These are phyloP conservation scores for Oncorhynchus clarkii DNA, from an alignment of 2,113 vertebrate species.

Conservation along the genomic window DNA sequence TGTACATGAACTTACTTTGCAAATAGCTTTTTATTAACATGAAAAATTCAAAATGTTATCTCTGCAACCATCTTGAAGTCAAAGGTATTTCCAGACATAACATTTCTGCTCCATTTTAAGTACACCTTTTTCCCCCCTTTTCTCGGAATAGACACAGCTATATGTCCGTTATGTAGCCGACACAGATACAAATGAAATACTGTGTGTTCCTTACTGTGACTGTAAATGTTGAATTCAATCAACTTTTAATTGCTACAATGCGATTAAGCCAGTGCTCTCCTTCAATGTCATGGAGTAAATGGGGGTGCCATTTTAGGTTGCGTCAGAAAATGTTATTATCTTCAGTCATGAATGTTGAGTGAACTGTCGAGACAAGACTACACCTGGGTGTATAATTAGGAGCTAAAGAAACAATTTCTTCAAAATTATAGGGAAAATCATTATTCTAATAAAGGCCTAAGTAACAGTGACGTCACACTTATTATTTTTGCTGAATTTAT, in stretches of 20 bases:
- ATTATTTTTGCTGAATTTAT: constrained; percentile 24
- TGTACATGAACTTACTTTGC: constrained; percentile 17
- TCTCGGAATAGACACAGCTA: constrained; percentile 19
- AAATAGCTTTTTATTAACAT: constrained; percentile 18
- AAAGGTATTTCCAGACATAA: constrained; percentile 18
- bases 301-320: constrained; percentile 36
- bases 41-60: constrained; percentile 39
- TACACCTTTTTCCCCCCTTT: constrained; percentile 23
- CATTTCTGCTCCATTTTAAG: constrained; percentile 48
- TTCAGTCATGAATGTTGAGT: constrained; percentile 48
- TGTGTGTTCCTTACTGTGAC: constrained; percentile 2
- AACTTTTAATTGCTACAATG: constrained; percentile 59
- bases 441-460: constrained; percentile 45
- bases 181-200: constrained; percentile 36
- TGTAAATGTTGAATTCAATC: constrained; percentile 47
- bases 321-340: constrained; percentile 50
- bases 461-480: constrained; percentile 24
- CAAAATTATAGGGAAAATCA: constrained; percentile 37
- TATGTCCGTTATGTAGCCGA: constrained; percentile 7
- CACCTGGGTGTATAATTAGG: constrained; percentile 55
- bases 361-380: constrained; percentile 33
- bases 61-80: constrained; percentile 26
- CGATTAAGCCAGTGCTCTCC: constrained; percentile 40
- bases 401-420: constrained; percentile 48
- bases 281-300: constrained; percentile 42